Evolutionary conservation across 2,113 vertebrate genomes (phyloP).

Genomic region (Canis aureus): DNA sequence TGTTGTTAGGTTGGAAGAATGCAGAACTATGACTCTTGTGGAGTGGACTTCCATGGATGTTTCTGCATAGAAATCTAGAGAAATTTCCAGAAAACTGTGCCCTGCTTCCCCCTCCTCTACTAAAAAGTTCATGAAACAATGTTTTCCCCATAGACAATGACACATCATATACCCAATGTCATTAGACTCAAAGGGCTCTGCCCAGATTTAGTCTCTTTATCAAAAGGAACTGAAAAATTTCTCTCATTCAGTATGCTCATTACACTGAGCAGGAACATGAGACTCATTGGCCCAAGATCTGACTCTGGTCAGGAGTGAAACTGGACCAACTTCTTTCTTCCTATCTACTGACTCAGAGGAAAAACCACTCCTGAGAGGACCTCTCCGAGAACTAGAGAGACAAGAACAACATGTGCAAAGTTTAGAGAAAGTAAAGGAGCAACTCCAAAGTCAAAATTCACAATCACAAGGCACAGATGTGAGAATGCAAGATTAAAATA

Average conservation of each 20-base stretch:
- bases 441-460: not conserved
- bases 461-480: not conserved
- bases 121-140: not conserved
- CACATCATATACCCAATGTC: not conserved
- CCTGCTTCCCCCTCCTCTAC: accelerated
- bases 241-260: not conserved
- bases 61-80: not conserved
- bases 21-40: not conserved
- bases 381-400: not conserved
- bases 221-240: not conserved
- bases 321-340: not conserved
- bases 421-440: not conserved
- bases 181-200: not conserved
- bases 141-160: not conserved
- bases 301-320: not conserved
- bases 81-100: not conserved
- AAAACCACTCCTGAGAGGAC: not conserved
- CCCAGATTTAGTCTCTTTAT: not conserved
- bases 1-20: not conserved
- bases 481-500: not conserved
- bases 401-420: not conserved
- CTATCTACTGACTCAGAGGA: not conserved
- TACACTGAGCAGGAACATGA: not conserved
- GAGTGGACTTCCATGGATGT: too few species aligned
- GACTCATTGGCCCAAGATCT: not conserved